Conservation (phyloP, 2,797 vertebrate species). For the Fringilla coelebs region DNA sequence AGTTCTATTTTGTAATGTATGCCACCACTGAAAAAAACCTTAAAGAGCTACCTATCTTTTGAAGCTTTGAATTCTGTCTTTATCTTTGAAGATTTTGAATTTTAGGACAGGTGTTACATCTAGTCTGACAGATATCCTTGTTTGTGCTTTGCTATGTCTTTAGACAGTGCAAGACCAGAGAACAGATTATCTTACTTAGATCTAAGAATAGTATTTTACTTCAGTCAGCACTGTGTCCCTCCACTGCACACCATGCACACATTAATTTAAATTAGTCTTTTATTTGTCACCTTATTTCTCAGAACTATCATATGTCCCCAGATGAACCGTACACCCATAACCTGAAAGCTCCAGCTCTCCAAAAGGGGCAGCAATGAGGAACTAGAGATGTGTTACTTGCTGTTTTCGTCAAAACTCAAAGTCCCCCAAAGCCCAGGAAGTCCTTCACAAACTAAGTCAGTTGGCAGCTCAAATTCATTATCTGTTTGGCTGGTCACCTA, state of each 20-base stretch:
- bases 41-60: not conserved
- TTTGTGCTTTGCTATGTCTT: not conserved
- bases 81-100: not conserved
- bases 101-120: not conserved
- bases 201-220: not conserved
- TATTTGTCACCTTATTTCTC: not conserved
- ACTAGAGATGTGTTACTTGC: not conserved
- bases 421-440: not conserved
- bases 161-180: not conserved
- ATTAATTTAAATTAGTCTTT: not conserved
- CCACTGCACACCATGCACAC: not conserved
- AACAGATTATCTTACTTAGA: not conserved
- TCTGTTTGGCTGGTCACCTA: not conserved
- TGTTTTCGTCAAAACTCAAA: not conserved
- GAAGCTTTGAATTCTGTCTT: not conserved
- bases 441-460: not conserved
- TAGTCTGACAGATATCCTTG: not conserved
- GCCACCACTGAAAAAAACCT: not conserved
- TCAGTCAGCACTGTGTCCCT: not conserved
- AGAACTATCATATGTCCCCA: rapidly evolving
- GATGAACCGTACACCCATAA: not conserved
- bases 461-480: not conserved
- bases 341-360: not conserved
- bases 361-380: not conserved
- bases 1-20: not conserved